Evolutionary conservation across 2,113 vertebrate genomes (phyloP).

Genomic region (Nematolebias whitei): DNA sequence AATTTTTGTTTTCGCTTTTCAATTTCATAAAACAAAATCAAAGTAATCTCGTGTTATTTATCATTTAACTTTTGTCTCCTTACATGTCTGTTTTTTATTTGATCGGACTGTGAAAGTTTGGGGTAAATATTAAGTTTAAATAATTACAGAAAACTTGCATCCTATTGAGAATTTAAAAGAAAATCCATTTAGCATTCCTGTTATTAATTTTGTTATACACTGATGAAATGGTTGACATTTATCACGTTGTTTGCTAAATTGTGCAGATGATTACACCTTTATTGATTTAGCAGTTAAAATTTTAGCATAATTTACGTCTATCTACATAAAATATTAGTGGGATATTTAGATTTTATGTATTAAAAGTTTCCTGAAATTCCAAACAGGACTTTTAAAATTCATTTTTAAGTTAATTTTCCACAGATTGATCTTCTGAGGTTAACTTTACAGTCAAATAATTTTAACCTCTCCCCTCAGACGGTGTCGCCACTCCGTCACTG

Average conservation of each 20-base stretch:
- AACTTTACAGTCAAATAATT: conserved; percentile 33
- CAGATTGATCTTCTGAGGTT: not conserved
- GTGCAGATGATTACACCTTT: too few relatives aligned
- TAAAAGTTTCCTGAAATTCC: not conserved
- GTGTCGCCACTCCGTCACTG: conserved; percentile 52
- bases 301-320: too few relatives aligned
- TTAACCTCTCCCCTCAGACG: conserved; percentile 34
- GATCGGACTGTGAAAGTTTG: conserved; percentile 25
- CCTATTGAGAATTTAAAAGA: too few relatives aligned
- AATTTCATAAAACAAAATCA: too few relatives aligned
- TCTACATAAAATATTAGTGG: conserved; percentile 25
- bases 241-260: too few relatives aligned
- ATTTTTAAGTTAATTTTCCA: not conserved
- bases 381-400: conserved; percentile 4
- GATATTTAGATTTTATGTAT: conserved; percentile 2
- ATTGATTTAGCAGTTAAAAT: too few relatives aligned
- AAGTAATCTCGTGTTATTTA: too few relatives aligned
- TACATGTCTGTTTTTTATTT: not conserved
- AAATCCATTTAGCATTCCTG: too few relatives aligned
- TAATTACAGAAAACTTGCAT: not conserved
- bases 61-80: conserved; percentile 1
- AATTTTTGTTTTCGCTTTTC: too few relatives aligned
- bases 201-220: too few relatives aligned
- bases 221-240: too few relatives aligned
- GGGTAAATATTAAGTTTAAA: conserved; percentile 42